phyloP scores from a whole-genome alignment of 2,888 invertebrate species.

The Pseudococcus jackbeardsleyi region DNA sequence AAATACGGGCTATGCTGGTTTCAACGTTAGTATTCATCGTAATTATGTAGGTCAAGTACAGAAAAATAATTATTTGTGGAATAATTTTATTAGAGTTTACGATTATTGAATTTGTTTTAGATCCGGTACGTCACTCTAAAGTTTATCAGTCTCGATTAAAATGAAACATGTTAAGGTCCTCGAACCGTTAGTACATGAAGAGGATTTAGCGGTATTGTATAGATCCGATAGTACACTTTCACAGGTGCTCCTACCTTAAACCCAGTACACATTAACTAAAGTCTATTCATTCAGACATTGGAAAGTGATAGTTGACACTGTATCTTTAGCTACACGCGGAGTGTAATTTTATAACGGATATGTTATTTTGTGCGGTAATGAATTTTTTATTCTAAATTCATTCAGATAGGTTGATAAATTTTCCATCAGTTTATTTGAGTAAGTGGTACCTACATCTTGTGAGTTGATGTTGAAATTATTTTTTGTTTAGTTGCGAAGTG shows the following conservation, averaged over 20 bases:
- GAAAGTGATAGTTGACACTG: slow-evolving; percentile 53
- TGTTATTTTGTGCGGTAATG: background rate
- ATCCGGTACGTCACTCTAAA: slow-evolving; percentile 15
- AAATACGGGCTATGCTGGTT: background rate
- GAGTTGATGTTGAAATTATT: background rate
- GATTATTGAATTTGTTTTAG: background rate
- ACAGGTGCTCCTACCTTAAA: slow-evolving; percentile 38
- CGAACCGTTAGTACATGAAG: slow-evolving; percentile 10
- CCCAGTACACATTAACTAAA: background rate
- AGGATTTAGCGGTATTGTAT: slow-evolving; percentile 39
- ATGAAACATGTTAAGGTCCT: background rate
- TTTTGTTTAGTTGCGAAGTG: background rate
- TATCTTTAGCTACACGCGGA: background rate
- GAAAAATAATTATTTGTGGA: background rate
- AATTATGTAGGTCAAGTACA: slow-evolving; percentile 38
- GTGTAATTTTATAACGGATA: slow-evolving; percentile 34
- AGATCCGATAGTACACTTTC: slow-evolving; percentile 26
- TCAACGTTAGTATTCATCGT: background rate
- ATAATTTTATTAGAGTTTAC: background rate
- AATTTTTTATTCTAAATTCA: background rate
- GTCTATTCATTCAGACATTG: slow-evolving; percentile 32
- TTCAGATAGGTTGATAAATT: background rate
- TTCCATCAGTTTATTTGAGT: background rate
- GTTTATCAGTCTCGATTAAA: background rate
- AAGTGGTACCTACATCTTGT: background rate